Evolutionary conservation across 1,140 invertebrate genomes (phyloP).

Genomic region (Ips nitidus): DNA sequence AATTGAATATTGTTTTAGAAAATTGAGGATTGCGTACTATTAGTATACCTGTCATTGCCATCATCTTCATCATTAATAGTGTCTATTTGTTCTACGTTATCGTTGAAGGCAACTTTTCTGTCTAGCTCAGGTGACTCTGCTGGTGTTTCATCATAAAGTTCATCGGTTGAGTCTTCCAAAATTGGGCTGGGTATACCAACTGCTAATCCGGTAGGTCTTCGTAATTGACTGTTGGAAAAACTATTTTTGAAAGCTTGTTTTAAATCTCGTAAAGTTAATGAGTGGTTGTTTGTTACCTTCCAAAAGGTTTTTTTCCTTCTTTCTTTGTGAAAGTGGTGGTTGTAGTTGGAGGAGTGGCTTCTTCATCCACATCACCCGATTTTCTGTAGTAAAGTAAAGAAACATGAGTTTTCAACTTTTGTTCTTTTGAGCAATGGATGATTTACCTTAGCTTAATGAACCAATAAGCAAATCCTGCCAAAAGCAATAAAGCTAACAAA

Average conservation of each 20-base stretch:
- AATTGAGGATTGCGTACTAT: background rate
- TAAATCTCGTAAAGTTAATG: no score
- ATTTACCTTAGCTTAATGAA: slow-evolving; percentile 41
- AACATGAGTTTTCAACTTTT: no score
- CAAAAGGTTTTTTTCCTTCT: slow-evolving; percentile 3
- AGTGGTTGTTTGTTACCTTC: background rate
- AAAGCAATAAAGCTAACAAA: slow-evolving; percentile 40
- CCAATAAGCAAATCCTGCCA: slow-evolving; percentile 42
- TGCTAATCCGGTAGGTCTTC: slow-evolving; percentile 25
- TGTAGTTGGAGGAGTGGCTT: background rate
- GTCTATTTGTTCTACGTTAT: slow-evolving; percentile 22
- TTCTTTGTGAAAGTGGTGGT: slow-evolving; percentile 14
- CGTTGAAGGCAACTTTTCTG: slow-evolving; percentile 20
- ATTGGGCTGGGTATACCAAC: background rate
- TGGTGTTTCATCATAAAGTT: background rate
- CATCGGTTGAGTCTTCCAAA: background rate
- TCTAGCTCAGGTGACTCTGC: slow-evolving; percentile 7
- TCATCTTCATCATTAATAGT: background rate
- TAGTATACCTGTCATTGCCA: background rate
- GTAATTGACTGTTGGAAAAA: background rate
- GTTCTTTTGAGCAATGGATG: no score
- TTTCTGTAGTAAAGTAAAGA: no score
- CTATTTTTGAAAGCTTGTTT: background rate
- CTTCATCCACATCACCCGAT: background rate
- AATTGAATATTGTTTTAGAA: slow-evolving; percentile 4